Percentiles rank a stretch among this genome's conserved stretches.
Evolutionary conservation across 1,140 invertebrate genomes (phyloP).

Genomic region (Sipha flava): DNA sequence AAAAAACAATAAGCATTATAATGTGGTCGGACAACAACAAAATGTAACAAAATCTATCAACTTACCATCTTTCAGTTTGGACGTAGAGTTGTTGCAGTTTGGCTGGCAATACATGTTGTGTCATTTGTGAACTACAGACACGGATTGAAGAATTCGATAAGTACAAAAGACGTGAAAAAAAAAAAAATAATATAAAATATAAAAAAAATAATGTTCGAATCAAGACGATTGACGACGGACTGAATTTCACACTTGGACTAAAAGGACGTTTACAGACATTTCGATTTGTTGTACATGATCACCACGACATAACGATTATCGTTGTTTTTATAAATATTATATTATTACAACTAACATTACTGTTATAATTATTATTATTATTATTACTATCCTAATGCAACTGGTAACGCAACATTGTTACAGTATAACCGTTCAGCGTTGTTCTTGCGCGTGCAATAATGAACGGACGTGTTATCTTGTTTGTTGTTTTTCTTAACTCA

Average conservation of each 20-base stretch:
- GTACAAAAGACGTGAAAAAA: neutral
- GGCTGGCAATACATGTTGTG: constrained; percentile 28
- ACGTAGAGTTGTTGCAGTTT: constrained; percentile 30
- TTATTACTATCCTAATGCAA: neutral
- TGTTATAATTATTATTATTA: neutral
- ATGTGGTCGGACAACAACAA: neutral
- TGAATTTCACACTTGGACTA: neutral
- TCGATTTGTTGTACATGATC: too few species aligned
- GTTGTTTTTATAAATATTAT: neutral
- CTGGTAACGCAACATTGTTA: neutral
- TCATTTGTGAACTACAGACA: constrained; percentile 12
- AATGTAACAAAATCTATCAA: neutral
- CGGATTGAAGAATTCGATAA: neutral
- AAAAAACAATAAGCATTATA: too few species aligned
- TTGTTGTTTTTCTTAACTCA: constrained; percentile 24
- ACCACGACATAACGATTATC: neutral
- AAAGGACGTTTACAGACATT: neutral
- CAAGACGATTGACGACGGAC: neutral
- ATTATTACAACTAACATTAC: neutral
- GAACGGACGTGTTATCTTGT: constrained; percentile 25
- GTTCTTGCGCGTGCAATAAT: neutral
- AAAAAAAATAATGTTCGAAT: neutral
- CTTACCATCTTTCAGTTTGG: constrained; percentile 31
- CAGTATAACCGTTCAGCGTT: neutral
- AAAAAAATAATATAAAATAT: neutral